Base-by-base conservation (phyloP, 2,797 vertebrate genomes). In the Mycteria americana region DNA sequence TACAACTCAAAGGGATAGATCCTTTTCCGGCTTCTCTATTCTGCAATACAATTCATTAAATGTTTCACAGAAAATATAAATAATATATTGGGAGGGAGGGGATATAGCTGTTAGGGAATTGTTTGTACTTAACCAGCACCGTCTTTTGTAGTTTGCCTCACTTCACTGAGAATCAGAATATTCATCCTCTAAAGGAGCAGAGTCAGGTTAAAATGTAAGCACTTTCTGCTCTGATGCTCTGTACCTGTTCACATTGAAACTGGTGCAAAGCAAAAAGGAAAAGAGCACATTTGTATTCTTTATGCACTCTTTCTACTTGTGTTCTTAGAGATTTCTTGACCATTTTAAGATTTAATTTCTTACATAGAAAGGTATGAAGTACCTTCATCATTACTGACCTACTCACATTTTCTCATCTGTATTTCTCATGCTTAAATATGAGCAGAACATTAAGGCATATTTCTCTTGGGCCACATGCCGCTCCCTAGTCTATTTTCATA, bases 1-100 rank as follows among this genome's bases (percentile, higher is more conserved):
- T 41, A 62, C 35, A 89, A 82, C 51, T 85, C 41, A 69, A 65
- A 84, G 51, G 51, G 14, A 27, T 37, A 85, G 75, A 85, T 56
- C 22, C 7, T 91, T 88, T 78, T 73, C 45, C 87, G 31, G n/a
- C 39, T 88, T 93, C 37, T 82, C 37, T 80, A 37, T 81, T 84
- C 65, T 92, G 56, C 25, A 67, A 72, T 93, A 41, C 65, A 90
- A 56, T 76, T 92, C 65, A 83, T 81, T 93, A 84, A 90, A 93
- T 79, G 31, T 91, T 93, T 95, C 30, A 74, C 80, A 62, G 45
- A 50, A 89, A 84, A 73, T 56, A 30, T 94, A 75, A 95, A 93
- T 88, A 90, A 85, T 90, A 74, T 45, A 62, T 77, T 62, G 27
- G 10, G n/a, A 65, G 35, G 63, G 59, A 79, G 64, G 75, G 25